A percentile compares a stretch with the other conserved stretches of the same genome.
phyloP scores from a whole-genome alignment of 2,888 invertebrate species.

The Nymphalis urticae region DNA sequence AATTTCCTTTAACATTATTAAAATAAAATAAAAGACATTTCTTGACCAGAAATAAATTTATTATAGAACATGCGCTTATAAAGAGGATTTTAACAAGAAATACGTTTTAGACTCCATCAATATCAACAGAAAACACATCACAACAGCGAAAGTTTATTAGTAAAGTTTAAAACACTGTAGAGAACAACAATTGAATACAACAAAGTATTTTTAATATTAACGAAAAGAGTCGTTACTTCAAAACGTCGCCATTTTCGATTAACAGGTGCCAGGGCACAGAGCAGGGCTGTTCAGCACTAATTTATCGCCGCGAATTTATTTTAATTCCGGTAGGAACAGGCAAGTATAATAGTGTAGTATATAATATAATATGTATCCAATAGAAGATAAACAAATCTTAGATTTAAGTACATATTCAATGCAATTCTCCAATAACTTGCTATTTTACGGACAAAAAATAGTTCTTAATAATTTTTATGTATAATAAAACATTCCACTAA shows the following conservation, averaged over 20 bases:
- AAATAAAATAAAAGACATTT: slow-evolving; percentile 28
- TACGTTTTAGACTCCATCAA: slow-evolving; percentile 65
- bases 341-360: too few species aligned
- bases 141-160: slow-evolving; percentile 68
- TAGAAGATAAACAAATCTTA: too few species aligned
- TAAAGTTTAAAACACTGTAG: slow-evolving; percentile 42
- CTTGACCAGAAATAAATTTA: slow-evolving; percentile 63
- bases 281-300: not conserved
- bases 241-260: too few species aligned
- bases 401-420: too few species aligned
- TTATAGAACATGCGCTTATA: slow-evolving; percentile 70
- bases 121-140: slow-evolving; percentile 65
- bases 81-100: slow-evolving; percentile 68
- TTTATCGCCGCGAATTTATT: not conserved
- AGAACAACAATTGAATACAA: slow-evolving; percentile 37
- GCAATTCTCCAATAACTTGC: too few species aligned
- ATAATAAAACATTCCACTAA: too few species aligned
- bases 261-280: too few species aligned
- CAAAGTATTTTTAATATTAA: not conserved
- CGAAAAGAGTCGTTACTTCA: not conserved
- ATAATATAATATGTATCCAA: too few species aligned
- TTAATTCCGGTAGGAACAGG: not conserved
- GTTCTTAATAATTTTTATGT: too few species aligned
- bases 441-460: too few species aligned
- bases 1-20: not conserved